Percentiles rank a stretch among this genome's conserved stretches.
Evolutionary conservation across 1,140 invertebrate genomes (phyloP).

Genomic region (Lineus longissimus): DNA sequence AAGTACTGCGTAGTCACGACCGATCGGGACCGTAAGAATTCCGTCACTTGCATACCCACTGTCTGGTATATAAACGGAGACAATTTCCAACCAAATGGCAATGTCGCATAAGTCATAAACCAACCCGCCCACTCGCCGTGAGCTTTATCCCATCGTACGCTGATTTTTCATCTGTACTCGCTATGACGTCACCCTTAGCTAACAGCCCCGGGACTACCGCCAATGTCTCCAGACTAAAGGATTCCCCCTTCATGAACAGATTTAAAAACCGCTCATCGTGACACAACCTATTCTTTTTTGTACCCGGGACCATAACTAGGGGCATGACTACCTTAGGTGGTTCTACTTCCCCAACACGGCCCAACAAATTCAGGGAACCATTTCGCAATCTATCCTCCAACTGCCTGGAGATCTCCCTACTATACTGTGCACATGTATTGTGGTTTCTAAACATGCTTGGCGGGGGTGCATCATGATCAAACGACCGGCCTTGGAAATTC

Average conservation of each 20-base stretch:
- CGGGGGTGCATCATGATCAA: too few species aligned
- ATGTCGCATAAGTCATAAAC: not conserved
- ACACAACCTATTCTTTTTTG: not conserved
- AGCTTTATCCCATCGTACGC: not conserved
- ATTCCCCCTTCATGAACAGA: constrained; percentile 9
- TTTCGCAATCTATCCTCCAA: too few species aligned
- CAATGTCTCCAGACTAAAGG: constrained; percentile 16
- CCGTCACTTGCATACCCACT: not conserved
- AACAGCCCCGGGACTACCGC: constrained; percentile 2
- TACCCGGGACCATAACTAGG: not conserved
- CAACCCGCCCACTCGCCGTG: not conserved
- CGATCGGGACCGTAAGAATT: not conserved
- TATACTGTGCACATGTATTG: too few species aligned
- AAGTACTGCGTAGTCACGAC: not conserved
- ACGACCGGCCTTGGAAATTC: too few species aligned
- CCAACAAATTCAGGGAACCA: not conserved
- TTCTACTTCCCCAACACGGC: not conserved
- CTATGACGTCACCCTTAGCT: constrained; percentile 2
- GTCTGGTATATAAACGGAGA: not conserved
- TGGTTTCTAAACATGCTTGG: too few species aligned
- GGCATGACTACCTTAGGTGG: not conserved
- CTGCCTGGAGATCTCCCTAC: too few species aligned
- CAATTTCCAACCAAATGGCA: constrained; percentile 10
- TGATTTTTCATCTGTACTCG: constrained; percentile 11
- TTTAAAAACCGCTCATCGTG: not conserved